These are phyloP conservation scores for Sussaba pulchella DNA, from an alignment of 2,888 invertebrate genomes.

Conservation along the genomic window DNA sequence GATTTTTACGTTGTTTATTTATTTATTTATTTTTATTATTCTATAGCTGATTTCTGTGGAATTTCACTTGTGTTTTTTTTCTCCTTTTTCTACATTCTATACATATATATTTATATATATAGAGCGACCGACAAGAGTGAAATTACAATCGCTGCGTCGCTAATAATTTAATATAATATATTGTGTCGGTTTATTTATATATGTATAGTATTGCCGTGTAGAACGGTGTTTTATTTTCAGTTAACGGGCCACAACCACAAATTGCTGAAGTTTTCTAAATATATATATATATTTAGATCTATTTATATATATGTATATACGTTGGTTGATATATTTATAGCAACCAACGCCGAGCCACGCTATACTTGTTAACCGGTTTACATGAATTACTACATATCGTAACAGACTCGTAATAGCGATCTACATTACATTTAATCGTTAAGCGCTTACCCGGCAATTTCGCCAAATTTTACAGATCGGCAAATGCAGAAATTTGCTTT, in stretches of 20 bases:
- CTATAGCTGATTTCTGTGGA: constrained; percentile 22
- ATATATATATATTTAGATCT: neutral
- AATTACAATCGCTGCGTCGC: constrained; percentile 55
- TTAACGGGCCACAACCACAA: constrained; percentile 32
- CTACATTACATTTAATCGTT: neutral
- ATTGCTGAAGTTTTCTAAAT: constrained; percentile 9
- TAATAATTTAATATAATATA: constrained; percentile 55
- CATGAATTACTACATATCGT: constrained; percentile 2
- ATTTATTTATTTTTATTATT: constrained; percentile 22
- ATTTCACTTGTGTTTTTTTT: neutral
- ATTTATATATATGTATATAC: constrained; percentile 23
- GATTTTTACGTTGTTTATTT: constrained; percentile 18
- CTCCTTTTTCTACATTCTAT: constrained; percentile 49
- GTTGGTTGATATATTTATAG: too few species aligned
- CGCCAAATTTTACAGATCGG: neutral
- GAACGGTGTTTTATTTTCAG: constrained; percentile 37
- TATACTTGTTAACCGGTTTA: constrained; percentile 12
- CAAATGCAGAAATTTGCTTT: neutral
- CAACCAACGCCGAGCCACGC: constrained; percentile 23
- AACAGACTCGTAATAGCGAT: constrained; percentile 26
- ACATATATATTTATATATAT: constrained; percentile 48
- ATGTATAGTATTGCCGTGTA: constrained; percentile 35
- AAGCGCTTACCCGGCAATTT: constrained; percentile 1
- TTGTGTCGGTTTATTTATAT: constrained; percentile 23
- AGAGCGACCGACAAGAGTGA: constrained; percentile 56